Base-by-base conservation (phyloP, 2,113 vertebrate species). In the Origma solitaria region DNA sequence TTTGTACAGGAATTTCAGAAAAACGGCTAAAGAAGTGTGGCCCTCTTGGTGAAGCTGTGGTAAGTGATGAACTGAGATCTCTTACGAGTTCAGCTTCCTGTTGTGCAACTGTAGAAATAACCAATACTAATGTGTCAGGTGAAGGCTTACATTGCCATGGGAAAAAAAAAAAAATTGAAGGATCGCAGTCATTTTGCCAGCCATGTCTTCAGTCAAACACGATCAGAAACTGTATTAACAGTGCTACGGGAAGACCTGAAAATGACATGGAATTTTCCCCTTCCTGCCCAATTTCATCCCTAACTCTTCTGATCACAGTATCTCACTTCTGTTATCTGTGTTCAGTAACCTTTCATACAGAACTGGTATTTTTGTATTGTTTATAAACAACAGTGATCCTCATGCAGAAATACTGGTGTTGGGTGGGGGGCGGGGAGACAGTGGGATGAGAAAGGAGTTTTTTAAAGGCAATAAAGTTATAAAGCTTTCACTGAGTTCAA, bases 21-120 rank as follows among this genome's bases (percentile, higher is more conserved):
- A 97, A 97, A 93, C 82, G 97, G 33, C 94, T 95, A 6, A 96
- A 21, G 20, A 97, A 92, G 40, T 95, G 98, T 70, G 97, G 95
- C 80, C 98, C 98, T 61, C 87, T 92, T 38, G 97, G 96, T 79
- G 85, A 76, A 89, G 88, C 82, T 79, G 97, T 91, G 30, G 81
- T 82, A 31, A 96, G 95, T 8, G 98, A 97, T 72, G 96, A 97
- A 89, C 56, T 98, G 80, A 91, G 75, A 62, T 92, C 94, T 94
- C 98, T 98, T 62, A 98, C 79, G 1, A 96, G 98, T 96, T 98
- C 98, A 96, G 97, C 97, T 96, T 99, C 99, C 96, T 98, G 94
- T 88, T 99, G 98, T 65, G 99, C 98, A 96, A 98, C 99, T 99
- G 96, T 35, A 77, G 68, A 82, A 92, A 69, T 72, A 71, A 94